phyloP scores from a whole-genome alignment of 2,113 vertebrate species.

The Numenius arquata region DNA sequence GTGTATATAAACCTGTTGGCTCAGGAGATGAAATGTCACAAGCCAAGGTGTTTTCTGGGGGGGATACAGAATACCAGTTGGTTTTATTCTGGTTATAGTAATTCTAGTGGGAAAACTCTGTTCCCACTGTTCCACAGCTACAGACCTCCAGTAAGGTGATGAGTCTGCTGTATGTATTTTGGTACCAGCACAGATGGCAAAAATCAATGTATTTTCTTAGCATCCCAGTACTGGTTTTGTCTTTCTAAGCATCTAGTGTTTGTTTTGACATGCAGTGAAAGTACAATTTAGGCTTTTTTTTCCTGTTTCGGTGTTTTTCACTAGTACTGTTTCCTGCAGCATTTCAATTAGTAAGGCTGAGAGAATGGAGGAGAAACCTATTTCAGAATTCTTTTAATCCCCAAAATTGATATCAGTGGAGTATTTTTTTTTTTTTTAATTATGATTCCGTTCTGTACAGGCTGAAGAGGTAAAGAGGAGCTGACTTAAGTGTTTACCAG shows the following conservation, averaged over 20 bases:
- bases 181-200: background rate
- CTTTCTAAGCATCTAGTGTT: background rate
- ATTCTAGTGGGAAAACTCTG: background rate
- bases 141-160: background rate
- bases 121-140: background rate
- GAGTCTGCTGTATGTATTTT: background rate
- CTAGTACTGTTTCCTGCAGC: background rate
- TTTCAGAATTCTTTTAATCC: background rate
- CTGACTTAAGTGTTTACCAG: background rate
- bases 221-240: background rate
- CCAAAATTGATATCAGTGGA: background rate
- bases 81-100: background rate
- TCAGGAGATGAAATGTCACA: background rate
- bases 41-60: background rate
- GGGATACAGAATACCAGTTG: background rate
- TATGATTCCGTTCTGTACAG: background rate
- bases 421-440: background rate
- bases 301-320: background rate
- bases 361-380: background rate
- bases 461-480: background rate
- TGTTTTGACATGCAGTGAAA: background rate
- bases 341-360: background rate
- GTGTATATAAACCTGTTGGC: background rate
- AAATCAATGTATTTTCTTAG: background rate
- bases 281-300: background rate